These are phyloP conservation scores for Laupala kohalensis DNA, from an alignment of 1,140 invertebrate species.

Conservation along the genomic window DNA sequence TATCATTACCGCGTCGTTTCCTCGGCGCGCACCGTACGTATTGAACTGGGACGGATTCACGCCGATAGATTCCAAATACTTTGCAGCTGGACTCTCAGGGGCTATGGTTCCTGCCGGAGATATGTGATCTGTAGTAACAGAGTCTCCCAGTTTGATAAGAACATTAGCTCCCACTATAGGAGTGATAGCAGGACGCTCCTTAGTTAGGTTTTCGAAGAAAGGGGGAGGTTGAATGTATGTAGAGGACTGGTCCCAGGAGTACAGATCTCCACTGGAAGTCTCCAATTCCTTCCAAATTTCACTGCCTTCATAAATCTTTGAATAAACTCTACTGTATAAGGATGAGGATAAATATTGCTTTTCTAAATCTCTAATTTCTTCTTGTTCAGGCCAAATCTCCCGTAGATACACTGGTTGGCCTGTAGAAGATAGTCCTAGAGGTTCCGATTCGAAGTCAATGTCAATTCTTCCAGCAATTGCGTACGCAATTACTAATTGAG, in stretches of 20 bases:
- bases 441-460: constrained; percentile 87
- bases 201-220: constrained; percentile 84
- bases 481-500: constrained; percentile 90
- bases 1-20: constrained; percentile 93
- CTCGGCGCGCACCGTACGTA: constrained; percentile 91
- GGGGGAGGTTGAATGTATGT: constrained; percentile 96
- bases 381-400: constrained; percentile 91
- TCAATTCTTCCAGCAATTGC: constrained; percentile 86
- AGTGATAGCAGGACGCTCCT: constrained; percentile 39
- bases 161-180: constrained; percentile 55
- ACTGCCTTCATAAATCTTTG: constrained; percentile 74
- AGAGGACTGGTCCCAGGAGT: constrained; percentile 81
- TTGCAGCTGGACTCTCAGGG: constrained; percentile 82
- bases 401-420: constrained; percentile 67
- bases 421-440: constrained; percentile 57
- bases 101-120: constrained; percentile 96
- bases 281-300: constrained; percentile 69
- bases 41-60: constrained; percentile 90
- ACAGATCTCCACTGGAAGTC: constrained; percentile 69
- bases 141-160: constrained; percentile 81
- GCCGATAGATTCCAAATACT: constrained; percentile 57
- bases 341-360: constrained; percentile 81
- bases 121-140: constrained; percentile 96
- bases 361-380: constrained; percentile 83
- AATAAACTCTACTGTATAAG: constrained; percentile 97